Evolutionary conservation across 2,888 invertebrate genomes (phyloP), one percentile per base, ranked within the genome.

Genomic region (Cerceris ruficornis): DNA sequence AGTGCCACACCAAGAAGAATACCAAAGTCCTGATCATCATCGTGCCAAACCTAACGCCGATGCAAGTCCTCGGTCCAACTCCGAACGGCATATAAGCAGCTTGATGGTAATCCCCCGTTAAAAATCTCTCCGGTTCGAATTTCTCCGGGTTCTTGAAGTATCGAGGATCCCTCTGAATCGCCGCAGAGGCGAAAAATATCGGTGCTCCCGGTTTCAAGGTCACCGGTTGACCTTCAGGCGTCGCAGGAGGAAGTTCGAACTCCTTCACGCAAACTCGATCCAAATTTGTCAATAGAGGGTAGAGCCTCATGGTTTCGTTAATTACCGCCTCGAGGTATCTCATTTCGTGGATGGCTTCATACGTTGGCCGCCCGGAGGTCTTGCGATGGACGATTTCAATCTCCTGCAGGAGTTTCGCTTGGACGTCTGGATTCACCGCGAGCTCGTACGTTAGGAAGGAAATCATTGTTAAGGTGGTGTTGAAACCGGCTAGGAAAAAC

Each of bases 311-410:
- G 0, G 87, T 81, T 70, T 92, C 92, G 77, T 86, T 86, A 0
- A 94, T 85, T 0, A 94, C 93, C 91, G 94, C 94, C 70, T 94
- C 94, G 86, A 95, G 80, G 86, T 94, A 94, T 57, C 93, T 91
- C 90, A 94, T 93, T 5, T 92, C 89, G 8, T 80, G 61, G 1
- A 93, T 86, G 6, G 89, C 90, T 13, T 93, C 93, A 77, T 93
- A 94, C 2, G 90, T 92, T 0, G 71, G 74, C 13, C 93, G 75
- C 7, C 91, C 92, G 2, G 82, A 76, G 0, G 68, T 72, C 8
- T 65, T 14, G 2, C 0, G 42, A 1, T 67, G 2, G 93, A 93
- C 75, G 5, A 77, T 43, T 0, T 74, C 61, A n/a, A 93, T 87
- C 78, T 92, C 92, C 0, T 77, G 59, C 8, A 77, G 83, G 68